Conservation (phyloP, 2,797 vertebrate species). For the Oreochromis mossambicus region DNA sequence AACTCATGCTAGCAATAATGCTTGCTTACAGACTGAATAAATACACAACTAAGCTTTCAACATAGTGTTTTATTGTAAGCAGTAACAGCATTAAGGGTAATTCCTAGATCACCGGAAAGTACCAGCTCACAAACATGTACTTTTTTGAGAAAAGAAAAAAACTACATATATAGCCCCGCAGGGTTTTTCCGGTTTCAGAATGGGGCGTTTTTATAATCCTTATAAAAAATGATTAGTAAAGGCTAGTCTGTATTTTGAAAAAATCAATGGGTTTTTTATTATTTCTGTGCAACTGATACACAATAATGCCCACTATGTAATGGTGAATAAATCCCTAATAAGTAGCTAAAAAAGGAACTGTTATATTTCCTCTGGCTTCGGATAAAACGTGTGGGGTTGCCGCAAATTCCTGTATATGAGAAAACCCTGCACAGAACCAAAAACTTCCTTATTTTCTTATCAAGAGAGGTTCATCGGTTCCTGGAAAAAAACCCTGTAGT, state of each 20-base stretch:
- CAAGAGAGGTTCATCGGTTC: neutral
- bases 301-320: neutral
- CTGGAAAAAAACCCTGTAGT: neutral
- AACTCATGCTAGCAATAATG: neutral
- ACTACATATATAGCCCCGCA: neutral
- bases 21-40: neutral
- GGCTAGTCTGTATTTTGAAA: neutral
- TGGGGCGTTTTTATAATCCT: neutral
- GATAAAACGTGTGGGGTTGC: neutral
- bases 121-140: neutral
- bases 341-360: neutral
- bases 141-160: neutral
- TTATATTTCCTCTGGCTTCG: neutral
- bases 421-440: neutral
- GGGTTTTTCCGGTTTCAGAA: neutral
- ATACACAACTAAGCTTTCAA: neutral
- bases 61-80: neutral
- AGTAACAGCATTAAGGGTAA: neutral
- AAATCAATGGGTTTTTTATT: neutral
- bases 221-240: neutral
- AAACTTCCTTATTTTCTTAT: neutral
- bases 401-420: neutral
- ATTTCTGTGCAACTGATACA: neutral
- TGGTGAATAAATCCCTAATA: neutral
- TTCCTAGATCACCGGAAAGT: neutral